Evolutionary conservation across 2,797 vertebrate genomes (phyloP).

Genomic region (Poeciliopsis infans): DNA sequence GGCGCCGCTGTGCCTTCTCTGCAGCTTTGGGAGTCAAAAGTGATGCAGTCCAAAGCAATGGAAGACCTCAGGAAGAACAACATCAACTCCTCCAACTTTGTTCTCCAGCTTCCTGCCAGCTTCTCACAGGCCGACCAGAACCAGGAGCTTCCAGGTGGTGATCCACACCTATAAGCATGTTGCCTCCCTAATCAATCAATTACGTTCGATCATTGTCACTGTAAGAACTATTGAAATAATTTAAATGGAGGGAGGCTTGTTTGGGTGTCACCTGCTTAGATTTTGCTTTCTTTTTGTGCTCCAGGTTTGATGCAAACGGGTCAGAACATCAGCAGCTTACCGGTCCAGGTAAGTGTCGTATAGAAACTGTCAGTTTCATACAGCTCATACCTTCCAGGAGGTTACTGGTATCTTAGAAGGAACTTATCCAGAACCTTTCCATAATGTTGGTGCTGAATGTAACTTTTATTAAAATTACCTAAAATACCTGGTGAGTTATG

Average conservation of each 20-base stretch:
- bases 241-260: background rate
- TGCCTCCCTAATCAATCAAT: no score
- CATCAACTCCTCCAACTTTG: slow-evolving; percentile 80
- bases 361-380: background rate
- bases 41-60: slow-evolving; percentile 92
- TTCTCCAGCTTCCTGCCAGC: slow-evolving; percentile 85
- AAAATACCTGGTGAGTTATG: background rate
- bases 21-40: slow-evolving; percentile 95
- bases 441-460: background rate
- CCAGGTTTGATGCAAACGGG: slow-evolving; percentile 83
- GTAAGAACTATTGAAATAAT: background rate
- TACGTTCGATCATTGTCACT: background rate
- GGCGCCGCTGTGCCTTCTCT: slow-evolving; percentile 36
- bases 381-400: background rate
- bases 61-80: slow-evolving; percentile 88
- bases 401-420: background rate
- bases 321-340: slow-evolving; percentile 80
- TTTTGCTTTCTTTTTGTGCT: slow-evolving; percentile 62
- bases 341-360: slow-evolving; percentile 79
- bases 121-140: slow-evolving; percentile 80
- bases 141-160: slow-evolving; percentile 82
- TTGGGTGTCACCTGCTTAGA: background rate
- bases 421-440: background rate
- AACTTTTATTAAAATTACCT: background rate
- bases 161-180: background rate